phyloP scores from a whole-genome alignment of 2,113 vertebrate genomes.

The Poecile atricapillus region DNA sequence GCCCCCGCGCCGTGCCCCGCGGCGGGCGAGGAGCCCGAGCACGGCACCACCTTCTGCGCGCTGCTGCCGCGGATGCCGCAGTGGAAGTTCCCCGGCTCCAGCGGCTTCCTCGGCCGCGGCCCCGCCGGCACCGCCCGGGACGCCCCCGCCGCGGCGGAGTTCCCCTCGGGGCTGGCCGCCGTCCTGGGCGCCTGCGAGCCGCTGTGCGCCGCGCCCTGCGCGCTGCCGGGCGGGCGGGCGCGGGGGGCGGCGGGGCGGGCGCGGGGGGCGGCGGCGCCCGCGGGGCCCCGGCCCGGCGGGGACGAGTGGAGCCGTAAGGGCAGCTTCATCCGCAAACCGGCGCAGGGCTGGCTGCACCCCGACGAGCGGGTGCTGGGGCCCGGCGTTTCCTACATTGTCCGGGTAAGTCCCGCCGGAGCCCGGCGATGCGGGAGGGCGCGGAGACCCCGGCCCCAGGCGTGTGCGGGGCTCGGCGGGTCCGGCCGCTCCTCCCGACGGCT shows the following conservation, averaged over 20 bases:
- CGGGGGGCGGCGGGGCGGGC: neutral
- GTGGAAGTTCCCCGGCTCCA: too few species aligned
- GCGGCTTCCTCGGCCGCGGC: too few species aligned
- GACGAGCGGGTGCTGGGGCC: constrained; percentile 87
- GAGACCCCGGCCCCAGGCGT: neutral
- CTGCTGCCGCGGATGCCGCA: too few species aligned
- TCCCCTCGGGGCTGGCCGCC: too few species aligned
- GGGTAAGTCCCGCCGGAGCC: constrained; percentile 76
- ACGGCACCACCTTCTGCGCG: too few species aligned
- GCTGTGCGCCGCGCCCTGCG: too few species aligned
- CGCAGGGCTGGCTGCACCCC: constrained; percentile 94
- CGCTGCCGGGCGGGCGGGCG: neutral
- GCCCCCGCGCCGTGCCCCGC: too few species aligned
- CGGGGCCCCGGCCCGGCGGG: constrained; percentile 71
- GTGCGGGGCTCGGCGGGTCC: neutral
- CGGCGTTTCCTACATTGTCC: constrained; percentile 90
- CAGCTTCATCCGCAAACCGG: constrained; percentile 92
- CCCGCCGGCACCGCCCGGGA: too few species aligned
- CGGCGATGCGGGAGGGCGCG: neutral
- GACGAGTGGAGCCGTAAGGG: constrained; percentile 88
- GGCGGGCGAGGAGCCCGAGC: too few species aligned
- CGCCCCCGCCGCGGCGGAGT: too few species aligned
- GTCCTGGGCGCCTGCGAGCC: too few species aligned
- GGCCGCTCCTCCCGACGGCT: neutral
- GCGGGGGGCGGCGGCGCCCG: constrained; percentile 37